Evolutionary conservation across 2,797 vertebrate genomes (phyloP).

Genomic region (Hippopotamyrus pictus): DNA sequence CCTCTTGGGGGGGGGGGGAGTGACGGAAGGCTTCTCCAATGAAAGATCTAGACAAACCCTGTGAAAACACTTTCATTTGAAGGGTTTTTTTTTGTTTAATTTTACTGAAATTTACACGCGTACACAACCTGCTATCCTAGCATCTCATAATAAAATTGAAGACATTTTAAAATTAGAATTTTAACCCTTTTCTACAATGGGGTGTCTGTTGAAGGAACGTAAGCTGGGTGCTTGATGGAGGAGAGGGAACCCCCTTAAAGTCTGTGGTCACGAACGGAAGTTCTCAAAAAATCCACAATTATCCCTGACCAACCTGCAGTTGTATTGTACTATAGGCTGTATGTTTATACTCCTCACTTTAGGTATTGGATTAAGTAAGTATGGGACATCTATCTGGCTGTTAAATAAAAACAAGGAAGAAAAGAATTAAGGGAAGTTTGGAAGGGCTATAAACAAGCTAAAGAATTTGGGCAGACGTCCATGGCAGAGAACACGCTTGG

Average conservation of each 20-base stretch:
- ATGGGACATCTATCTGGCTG: not conserved
- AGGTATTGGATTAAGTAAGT: not conserved
- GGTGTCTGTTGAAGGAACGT: not conserved
- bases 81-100: not conserved
- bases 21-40: not conserved
- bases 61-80: not conserved
- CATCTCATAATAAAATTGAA: not conserved
- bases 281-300: not conserved
- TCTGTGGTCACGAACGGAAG: not conserved
- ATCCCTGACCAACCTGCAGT: not conserved
- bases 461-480: not conserved
- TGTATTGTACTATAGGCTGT: not conserved
- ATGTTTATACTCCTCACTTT: not conserved
- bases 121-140: not conserved
- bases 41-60: not conserved
- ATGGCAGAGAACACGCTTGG: not conserved
- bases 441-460: not conserved
- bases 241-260: not conserved
- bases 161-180: not conserved
- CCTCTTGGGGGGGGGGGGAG: not conserved
- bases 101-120: not conserved
- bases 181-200: not conserved
- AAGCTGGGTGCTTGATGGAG: not conserved
- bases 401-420: not conserved
- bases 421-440: conserved; percentile 9